phyloP scores from a whole-genome alignment of 1,140 invertebrate species.

The Drosophila carrolli region DNA sequence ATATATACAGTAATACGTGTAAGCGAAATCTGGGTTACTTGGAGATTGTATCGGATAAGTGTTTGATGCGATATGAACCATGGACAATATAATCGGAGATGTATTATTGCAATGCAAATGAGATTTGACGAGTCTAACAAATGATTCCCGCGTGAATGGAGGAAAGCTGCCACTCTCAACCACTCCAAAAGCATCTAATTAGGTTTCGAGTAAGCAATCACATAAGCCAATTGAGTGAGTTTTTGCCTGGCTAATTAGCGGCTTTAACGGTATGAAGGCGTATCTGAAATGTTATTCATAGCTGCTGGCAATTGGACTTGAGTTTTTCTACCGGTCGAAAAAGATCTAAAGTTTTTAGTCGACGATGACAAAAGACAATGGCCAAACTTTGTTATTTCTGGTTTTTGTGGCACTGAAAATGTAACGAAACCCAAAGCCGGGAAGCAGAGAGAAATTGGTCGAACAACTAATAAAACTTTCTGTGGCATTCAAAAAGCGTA shows the following conservation, averaged over 20 bases:
- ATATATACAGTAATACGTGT: neutral
- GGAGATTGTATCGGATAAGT: conserved; percentile 32
- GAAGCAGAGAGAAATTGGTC: conserved; percentile 53
- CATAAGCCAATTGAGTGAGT: conserved; percentile 22
- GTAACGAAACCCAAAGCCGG: neutral
- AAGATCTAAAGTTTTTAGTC: conserved; percentile 36
- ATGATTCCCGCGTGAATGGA: neutral
- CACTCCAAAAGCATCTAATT: conserved; percentile 14
- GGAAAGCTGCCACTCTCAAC: neutral
- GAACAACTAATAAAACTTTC: conserved; percentile 77
- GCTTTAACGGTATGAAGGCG: conserved; percentile 15
- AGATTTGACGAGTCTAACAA: neutral
- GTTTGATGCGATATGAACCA: neutral
- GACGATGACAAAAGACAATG: conserved; percentile 32
- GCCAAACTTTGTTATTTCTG: conserved; percentile 46
- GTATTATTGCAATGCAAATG: neutral
- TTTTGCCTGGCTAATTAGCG: conserved; percentile 25
- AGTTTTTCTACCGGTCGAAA: conserved; percentile 3
- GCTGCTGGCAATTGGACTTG: conserved; percentile 23
- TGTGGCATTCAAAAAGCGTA: conserved; percentile 49
- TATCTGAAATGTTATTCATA: conserved; percentile 13
- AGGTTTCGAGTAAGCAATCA: conserved; percentile 5
- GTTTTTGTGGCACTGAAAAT: conserved; percentile 14
- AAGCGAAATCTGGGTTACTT: conserved; percentile 30
- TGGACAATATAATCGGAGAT: neutral